Conservation (phyloP, 1,140 invertebrate species). For the Macrobrachium rosenbergii region DNA sequence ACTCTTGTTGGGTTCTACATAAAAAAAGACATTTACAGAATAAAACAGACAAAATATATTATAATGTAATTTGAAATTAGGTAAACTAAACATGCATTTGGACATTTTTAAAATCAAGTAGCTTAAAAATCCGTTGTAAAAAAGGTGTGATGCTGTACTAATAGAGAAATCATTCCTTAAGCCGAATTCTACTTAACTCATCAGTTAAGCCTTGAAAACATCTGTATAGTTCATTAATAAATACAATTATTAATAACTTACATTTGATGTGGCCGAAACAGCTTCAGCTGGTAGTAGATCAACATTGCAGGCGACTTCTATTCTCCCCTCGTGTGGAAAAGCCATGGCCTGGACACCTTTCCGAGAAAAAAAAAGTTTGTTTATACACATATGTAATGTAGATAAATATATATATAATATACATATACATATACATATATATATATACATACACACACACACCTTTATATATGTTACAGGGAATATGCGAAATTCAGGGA, state of each 20-base stretch:
- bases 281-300: slow-evolving; percentile 21
- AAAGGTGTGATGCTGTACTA: no score
- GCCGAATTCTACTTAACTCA: no score
- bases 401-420: not conserved
- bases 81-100: no score
- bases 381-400: not conserved
- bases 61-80: no score
- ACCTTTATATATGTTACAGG: no score
- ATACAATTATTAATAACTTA: not conserved
- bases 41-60: no score
- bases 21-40: not conserved
- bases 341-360: slow-evolving; percentile 49
- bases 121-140: no score
- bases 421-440: not conserved
- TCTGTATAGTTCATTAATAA: no score
- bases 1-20: not conserved
- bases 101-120: no score
- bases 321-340: slow-evolving; percentile 32
- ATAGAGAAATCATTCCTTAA: no score
- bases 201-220: no score
- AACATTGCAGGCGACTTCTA: slow-evolving; percentile 50
- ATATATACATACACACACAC: not conserved
- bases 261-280: not conserved
- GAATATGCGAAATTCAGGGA: no score
- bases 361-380: not conserved